Base-by-base conservation (phyloP, 2,797 vertebrate genomes). In the Falco berigora region DNA sequence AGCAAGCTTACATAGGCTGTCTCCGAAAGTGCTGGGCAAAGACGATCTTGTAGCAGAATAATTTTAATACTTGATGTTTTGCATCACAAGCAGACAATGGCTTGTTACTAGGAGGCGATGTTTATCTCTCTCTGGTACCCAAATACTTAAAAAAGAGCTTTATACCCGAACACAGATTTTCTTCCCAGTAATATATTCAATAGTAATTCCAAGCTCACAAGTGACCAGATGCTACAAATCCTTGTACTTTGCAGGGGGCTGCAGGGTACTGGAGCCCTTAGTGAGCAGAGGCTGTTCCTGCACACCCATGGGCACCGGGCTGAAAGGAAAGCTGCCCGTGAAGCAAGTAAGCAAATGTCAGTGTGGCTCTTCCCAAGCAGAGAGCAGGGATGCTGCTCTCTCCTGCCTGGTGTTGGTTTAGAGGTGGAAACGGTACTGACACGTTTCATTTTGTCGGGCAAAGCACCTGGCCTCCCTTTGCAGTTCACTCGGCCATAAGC, bases 301-400 rank as follows among this genome's bases (percentile, higher is more conserved):
- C 6, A 8, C 12, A 7, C 27, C 7, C 8, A 4, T 11, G 11
- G 52, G 32, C 40, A 13, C 15, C 6, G 44, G 32, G 14, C 61
- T 38, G 42, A n/a, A 58, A 24, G 49, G 73, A 62, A 68, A 74
- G 61, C 85, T 88, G 34, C 53, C 55, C 10, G 10, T 2, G 1
- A 50, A 68, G n/a, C 61, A 16, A 11, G 15, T 5, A 23, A 58
- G 50, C 14, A 47, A 69, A 59, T 12, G 27, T 76, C 11, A 52
- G 10, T 0, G 1, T 0, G 2, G 11, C 8, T 17, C 7, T 75
- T 80, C 42, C 19, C 0, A 1, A 55, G 42, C 32, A 24, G 42
- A 50, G 58, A 27, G 63, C 11, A 8, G 34, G 46, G 55, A 44
- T 32, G 20, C 42, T 53, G 38, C 59, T 61, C 61, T 55, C 40